These are phyloP conservation scores for Cynopterus sphinx DNA, from an alignment of 2,797 vertebrate genomes.

Conservation along the genomic window DNA sequence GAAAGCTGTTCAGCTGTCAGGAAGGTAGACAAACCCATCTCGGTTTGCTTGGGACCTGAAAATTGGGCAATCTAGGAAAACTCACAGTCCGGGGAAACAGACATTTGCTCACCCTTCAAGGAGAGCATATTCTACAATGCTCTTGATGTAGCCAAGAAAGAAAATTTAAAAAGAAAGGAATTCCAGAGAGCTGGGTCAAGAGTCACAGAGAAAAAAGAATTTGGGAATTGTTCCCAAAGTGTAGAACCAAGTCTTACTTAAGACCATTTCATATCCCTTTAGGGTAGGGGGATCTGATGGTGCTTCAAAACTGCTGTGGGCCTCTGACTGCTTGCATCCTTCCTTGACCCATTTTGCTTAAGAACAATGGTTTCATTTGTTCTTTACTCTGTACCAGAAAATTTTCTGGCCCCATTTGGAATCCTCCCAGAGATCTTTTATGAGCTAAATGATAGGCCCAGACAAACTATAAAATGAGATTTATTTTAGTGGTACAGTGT, in stretches of 20 bases:
- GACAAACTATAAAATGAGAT: background rate
- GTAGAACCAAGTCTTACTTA: background rate
- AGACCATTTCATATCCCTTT: background rate
- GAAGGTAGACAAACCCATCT: background rate
- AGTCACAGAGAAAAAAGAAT: background rate
- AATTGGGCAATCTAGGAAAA: background rate
- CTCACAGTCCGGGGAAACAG: too few species aligned
- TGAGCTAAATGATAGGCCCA: background rate
- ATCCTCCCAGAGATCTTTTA: background rate
- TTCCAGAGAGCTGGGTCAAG: background rate
- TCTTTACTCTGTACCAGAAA: background rate
- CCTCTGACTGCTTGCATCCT: background rate
- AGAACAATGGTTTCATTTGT: background rate
- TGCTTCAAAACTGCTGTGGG: background rate
- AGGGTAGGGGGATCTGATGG: background rate
- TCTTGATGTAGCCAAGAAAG: background rate
- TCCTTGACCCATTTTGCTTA: background rate
- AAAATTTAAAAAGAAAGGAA: background rate
- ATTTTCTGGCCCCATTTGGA: background rate
- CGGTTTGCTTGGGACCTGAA: background rate
- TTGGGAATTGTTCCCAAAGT: background rate
- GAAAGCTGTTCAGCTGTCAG: background rate
- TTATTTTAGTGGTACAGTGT: background rate
- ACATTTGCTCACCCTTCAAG: background rate
- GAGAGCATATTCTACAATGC: background rate